These are phyloP conservation scores for Bellardia pandia DNA, from an alignment of 2,888 invertebrate species.

Conservation along the genomic window DNA sequence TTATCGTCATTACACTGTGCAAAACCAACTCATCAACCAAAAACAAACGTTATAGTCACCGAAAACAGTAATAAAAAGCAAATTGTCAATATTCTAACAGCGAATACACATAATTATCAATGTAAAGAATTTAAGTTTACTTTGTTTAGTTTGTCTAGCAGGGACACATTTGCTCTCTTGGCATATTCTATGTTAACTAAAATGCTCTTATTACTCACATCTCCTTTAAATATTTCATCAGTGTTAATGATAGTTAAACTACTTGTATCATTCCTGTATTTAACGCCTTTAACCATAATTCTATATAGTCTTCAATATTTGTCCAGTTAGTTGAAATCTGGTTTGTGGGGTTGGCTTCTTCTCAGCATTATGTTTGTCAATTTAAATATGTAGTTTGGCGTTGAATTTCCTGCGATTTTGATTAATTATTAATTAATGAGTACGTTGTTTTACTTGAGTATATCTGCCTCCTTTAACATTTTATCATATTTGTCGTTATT, in stretches of 20 bases:
- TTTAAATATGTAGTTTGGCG: conserved; percentile 40
- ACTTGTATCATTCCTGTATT: neutral
- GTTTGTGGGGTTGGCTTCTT: neutral
- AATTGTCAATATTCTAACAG: neutral
- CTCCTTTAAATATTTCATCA: neutral
- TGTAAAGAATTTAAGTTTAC: conserved; percentile 56
- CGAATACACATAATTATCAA: conserved; percentile 44
- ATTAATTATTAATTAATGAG: conserved; percentile 41
- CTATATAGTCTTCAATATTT: neutral
- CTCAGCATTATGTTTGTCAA: neutral
- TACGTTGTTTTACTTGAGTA: neutral
- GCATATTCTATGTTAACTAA: neutral
- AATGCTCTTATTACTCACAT: neutral
- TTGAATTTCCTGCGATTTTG: conserved; percentile 42
- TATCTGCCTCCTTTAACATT: neutral
- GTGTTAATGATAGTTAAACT: conserved; percentile 16
- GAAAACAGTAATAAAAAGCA: neutral
- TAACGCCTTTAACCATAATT: conserved; percentile 30
- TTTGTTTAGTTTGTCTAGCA: neutral
- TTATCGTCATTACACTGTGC: conserved; percentile 31
- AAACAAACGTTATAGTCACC: conserved; percentile 45
- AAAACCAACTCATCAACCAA: conserved; percentile 55
- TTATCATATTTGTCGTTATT: neutral
- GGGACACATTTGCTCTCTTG: neutral
- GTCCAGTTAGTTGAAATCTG: neutral